These are phyloP conservation scores for Dasysyrphus tricinctus DNA, from an alignment of 2,888 invertebrate genomes.

Conservation along the genomic window DNA sequence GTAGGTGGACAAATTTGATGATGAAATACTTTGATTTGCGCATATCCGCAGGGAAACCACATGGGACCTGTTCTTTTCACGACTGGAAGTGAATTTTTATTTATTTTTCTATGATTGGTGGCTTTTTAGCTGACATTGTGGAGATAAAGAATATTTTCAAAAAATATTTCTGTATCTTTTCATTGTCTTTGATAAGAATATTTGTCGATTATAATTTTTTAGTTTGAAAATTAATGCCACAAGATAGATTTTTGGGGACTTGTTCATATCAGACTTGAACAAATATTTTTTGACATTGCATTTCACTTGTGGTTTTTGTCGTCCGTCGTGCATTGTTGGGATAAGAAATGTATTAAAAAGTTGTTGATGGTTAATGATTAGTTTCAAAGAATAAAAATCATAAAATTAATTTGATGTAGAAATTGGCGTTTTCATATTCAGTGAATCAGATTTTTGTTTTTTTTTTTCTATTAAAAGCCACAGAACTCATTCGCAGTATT, in stretches of 20 bases:
- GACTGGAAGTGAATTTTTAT: neutral
- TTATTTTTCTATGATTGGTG: neutral
- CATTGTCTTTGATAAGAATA: neutral
- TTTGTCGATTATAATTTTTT: neutral
- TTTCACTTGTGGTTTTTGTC: neutral
- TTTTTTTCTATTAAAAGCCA: neutral
- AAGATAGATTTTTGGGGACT: neutral
- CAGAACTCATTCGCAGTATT: neutral
- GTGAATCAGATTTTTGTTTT: neutral
- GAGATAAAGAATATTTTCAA: neutral
- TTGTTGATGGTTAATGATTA: neutral
- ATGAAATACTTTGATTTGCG: neutral
- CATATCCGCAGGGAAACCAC: constrained; percentile 18
- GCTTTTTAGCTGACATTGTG: neutral
- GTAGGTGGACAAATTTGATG: neutral
- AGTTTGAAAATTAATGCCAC: neutral
- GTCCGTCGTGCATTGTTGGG: neutral
- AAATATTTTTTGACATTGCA: neutral
- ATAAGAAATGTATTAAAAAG: neutral
- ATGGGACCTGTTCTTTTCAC: constrained; percentile 9
- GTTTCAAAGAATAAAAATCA: too few species aligned
- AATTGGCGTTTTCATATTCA: neutral
- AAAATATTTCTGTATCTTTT: neutral
- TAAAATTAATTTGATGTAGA: too few species aligned
- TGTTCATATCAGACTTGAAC: neutral